Evolutionary conservation across 2,888 invertebrate genomes (phyloP).

Genomic region (Caenorhabditis sulstoni): DNA sequence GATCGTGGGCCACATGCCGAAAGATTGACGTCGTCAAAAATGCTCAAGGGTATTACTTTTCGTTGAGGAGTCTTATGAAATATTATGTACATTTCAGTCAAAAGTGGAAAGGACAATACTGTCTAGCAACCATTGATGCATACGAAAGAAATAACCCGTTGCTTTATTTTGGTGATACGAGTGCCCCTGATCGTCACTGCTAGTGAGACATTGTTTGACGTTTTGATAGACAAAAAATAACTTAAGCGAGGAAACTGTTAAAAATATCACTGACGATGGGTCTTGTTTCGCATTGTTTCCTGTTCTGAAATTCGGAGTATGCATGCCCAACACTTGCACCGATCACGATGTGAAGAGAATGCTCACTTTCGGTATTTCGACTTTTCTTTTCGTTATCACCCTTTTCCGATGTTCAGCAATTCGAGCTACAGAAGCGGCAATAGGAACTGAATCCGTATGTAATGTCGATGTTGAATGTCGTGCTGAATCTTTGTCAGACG

Average conservation of each 20-base stretch:
- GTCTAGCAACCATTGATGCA: slow-evolving; percentile 77
- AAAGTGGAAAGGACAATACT: slow-evolving; percentile 79
- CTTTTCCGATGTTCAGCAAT: too few species aligned
- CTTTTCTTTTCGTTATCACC: too few species aligned
- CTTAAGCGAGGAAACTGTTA: slow-evolving; percentile 36
- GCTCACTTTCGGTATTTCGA: slow-evolving; percentile 71
- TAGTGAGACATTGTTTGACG: slow-evolving; percentile 42
- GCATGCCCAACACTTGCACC: slow-evolving; percentile 80
- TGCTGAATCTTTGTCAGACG: slow-evolving; percentile 71
- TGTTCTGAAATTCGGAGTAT: slow-evolving; percentile 80
- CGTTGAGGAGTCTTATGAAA: too few species aligned
- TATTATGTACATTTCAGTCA: slow-evolving; percentile 63
- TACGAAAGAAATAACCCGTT: slow-evolving; percentile 79
- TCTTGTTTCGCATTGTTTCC: slow-evolving; percentile 79
- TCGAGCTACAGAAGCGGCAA: slow-evolving; percentile 70
- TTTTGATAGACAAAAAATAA: neutral
- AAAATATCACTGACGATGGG: slow-evolving; percentile 65
- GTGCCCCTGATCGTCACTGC: slow-evolving; percentile 66
- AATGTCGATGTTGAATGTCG: slow-evolving; percentile 77
- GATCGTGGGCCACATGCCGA: slow-evolving; percentile 79
- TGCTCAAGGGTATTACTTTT: slow-evolving; percentile 69
- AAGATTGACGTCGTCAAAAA: slow-evolving; percentile 79
- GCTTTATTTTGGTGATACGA: slow-evolving; percentile 68
- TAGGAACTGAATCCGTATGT: slow-evolving; percentile 75
- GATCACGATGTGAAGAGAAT: slow-evolving; percentile 78